Evolutionary conservation across 1,140 invertebrate genomes (phyloP), one percentile per base, ranked within the genome.

Genomic region (Aphidius gifuensis): DNA sequence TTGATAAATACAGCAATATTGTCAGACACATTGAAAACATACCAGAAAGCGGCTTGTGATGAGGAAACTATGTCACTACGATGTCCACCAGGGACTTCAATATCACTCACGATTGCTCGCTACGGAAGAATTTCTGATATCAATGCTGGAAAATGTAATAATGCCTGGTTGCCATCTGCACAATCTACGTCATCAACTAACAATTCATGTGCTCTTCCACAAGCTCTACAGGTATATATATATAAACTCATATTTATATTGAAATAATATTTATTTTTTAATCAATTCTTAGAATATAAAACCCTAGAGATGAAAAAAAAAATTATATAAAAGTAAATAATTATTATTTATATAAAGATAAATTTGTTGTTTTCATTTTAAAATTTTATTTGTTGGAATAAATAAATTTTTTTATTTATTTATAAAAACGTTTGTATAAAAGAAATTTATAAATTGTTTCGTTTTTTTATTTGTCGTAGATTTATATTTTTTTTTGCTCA

Each of bases 11-110:
- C 84, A 96, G 93, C 91, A 71, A 84, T 94, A 59, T 86, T 96
- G 66, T 89, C 92, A 70, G 91, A 91, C 46, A 95, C 92, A 11
- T 82, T 97, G 64, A 85, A 90, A 70, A 95, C 92, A 58, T 93
- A 93, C 79, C 92, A 96, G 76, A 86, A 88, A 68, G 90, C 89
- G 5, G 88, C 90, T 4, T 97, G 94, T 78, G 92, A 96, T 74
- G 91, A 92, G 58, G 90, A 96, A 70, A 84, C 86, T 70, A 87
- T 96, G 75, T 86, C 86, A 23, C 84, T 96, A 48, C 87, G 88
- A 64, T 96, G 94, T 82, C 93, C 93, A 9, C 79, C 87, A 5
- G 91, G 91, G 44, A 96, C 94, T 4, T 90, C 90, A 62, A 94
- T 96, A 68, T 90, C 88, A 62, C 91, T 96, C 61, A 89, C 94